Evolutionary conservation across 2,113 vertebrate genomes (phyloP).

Genomic region (Propithecus coquereli): DNA sequence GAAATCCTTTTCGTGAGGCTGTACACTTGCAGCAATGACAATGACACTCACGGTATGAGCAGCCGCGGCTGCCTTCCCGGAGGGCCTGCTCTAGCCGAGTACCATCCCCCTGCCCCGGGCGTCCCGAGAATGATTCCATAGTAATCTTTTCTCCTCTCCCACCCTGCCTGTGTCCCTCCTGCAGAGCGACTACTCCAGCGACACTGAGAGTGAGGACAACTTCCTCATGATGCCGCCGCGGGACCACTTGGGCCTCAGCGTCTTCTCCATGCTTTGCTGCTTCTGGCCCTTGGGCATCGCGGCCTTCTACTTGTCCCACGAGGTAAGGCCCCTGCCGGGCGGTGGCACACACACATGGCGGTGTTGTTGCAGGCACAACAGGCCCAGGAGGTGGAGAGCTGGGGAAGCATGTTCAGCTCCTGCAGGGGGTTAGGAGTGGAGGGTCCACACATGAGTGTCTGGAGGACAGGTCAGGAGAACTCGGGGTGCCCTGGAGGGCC

Average conservation of each 20-base stretch:
- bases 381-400: not conserved
- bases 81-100: not conserved
- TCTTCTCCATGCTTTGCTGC: conserved; percentile 98
- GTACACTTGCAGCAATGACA: no score
- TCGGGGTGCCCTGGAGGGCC: not conserved
- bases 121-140: accelerated
- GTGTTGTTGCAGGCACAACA: accelerated
- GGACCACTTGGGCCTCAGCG: conserved; percentile 94
- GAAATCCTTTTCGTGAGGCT: not conserved
- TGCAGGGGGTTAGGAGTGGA: not conserved
- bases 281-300: conserved; percentile 97
- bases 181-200: conserved; percentile 95
- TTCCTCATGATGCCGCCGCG: conserved; percentile 94
- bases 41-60: no score
- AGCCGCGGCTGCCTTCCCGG: no score
- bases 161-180: conserved; percentile 30
- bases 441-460: no score
- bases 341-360: accelerated
- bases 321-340: conserved; percentile 79
- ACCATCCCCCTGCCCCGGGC: accelerated
- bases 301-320: conserved; percentile 94
- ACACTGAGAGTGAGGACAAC: conserved; percentile 94
- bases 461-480: not conserved
- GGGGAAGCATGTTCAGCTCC: not conserved
- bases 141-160: not conserved